Conservation (phyloP, 1,140 invertebrate species). For the Heliconius nattereri region DNA sequence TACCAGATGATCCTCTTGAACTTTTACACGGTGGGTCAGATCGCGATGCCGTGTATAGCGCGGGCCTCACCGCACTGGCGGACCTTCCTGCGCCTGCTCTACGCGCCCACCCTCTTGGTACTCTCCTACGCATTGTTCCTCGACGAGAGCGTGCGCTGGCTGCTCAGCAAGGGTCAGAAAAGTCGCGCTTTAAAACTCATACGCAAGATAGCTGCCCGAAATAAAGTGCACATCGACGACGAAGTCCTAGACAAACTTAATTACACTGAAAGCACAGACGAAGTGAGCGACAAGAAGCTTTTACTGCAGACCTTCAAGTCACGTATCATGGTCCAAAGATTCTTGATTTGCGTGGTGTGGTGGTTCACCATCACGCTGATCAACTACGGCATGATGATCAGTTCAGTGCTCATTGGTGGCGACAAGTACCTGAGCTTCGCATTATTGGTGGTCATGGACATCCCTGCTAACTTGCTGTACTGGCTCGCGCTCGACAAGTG, state of each 20-base stretch:
- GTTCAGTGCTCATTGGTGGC: conserved; percentile 88
- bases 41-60: conserved; percentile 69
- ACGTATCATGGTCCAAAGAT: conserved; percentile 66
- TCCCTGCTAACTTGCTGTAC: conserved; percentile 86
- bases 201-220: conserved; percentile 64
- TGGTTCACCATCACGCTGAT: conserved; percentile 89
- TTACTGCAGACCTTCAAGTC: conserved; percentile 68
- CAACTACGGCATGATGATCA: conserved; percentile 92
- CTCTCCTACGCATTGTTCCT: conserved; percentile 67
- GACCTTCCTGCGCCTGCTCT: conserved; percentile 66
- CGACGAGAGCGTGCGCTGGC: conserved; percentile 83
- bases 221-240: conserved; percentile 57
- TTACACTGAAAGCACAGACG: conserved; percentile 48
- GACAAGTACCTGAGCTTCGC: conserved; percentile 87
- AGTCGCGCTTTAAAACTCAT: conserved; percentile 59
- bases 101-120: conserved; percentile 68
- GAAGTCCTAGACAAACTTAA: conserved; percentile 55
- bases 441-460: conserved; percentile 85
- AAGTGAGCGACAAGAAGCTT: conserved; percentile 54
- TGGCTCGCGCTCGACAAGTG: conserved; percentile 66
- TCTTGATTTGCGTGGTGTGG: conserved; percentile 85
- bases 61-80: conserved; percentile 72
- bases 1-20: conserved; percentile 72
- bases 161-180: conserved; percentile 83
- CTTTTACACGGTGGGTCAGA: conserved; percentile 65